Conservation (phyloP, 1,140 invertebrate species). For the Lamellibrachia luymesi region DNA sequence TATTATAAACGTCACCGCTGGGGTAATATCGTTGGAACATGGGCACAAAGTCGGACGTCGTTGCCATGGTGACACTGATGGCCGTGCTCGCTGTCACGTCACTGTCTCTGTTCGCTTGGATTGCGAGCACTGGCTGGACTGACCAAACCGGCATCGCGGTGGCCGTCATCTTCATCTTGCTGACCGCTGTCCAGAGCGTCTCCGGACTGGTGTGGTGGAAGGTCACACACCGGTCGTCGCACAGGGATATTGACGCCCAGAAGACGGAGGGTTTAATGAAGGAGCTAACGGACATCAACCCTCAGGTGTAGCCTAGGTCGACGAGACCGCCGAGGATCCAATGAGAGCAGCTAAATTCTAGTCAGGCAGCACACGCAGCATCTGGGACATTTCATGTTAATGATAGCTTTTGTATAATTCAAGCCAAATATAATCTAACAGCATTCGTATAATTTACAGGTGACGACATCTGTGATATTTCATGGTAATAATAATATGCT, state of each 20-base stretch:
- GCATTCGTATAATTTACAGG: too few relatives aligned
- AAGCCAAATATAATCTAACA: too few relatives aligned
- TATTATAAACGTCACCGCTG: neutral
- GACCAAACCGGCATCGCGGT: conserved; percentile 4
- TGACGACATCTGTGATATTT: neutral
- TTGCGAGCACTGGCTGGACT: neutral
- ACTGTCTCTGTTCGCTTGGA: conserved; percentile 9
- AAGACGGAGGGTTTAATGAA: neutral
- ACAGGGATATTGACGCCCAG: neutral
- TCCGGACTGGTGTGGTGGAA: neutral
- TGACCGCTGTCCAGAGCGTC: neutral
- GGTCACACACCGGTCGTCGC: neutral
- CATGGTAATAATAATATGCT: neutral
- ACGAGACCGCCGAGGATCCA: neutral
- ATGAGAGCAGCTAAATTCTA: neutral
- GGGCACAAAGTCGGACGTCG: conserved; percentile 13
- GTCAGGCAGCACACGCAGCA: neutral
- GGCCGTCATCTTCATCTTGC: conserved; percentile 13
- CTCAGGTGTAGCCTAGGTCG: neutral
- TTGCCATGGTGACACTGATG: conserved; percentile 8
- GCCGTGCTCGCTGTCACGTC: conserved; percentile 16
- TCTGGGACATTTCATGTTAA: neutral
- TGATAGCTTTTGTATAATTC: neutral
- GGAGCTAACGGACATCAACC: neutral
- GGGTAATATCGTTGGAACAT: neutral